phyloP scores from a whole-genome alignment of 1,140 invertebrate species.

The Hirudo medicinalis region DNA sequence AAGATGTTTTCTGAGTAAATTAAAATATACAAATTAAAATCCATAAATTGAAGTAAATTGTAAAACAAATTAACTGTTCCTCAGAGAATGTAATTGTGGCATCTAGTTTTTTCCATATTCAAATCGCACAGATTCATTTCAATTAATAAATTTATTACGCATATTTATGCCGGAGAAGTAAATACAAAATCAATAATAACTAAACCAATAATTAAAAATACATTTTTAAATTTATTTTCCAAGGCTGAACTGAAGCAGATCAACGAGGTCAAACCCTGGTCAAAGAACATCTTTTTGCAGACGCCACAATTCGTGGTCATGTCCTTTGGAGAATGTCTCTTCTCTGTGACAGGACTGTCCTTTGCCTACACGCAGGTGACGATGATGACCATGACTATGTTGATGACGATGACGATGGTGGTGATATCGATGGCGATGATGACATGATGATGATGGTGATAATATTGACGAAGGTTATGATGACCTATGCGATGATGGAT shows the following conservation, averaged over 20 bases:
- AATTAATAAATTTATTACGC: too few relatives aligned
- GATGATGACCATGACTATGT: neutral
- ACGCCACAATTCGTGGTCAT: slow-evolving; percentile 74
- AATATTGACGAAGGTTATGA: neutral
- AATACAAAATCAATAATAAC: neutral
- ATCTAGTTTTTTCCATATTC: too few relatives aligned
- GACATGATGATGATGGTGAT: neutral
- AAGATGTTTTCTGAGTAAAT: neutral
- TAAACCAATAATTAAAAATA: neutral
- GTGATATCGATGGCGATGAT: neutral
- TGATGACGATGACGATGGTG: neutral
- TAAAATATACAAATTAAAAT: too few relatives aligned
- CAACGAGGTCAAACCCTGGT: slow-evolving; percentile 6
- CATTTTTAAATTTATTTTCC: too few relatives aligned
- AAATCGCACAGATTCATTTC: too few relatives aligned
- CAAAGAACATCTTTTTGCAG: slow-evolving; percentile 57
- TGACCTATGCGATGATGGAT: too few relatives aligned
- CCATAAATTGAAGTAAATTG: too few relatives aligned
- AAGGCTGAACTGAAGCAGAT: neutral
- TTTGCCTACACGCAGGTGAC: slow-evolving; percentile 65
- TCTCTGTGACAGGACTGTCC: slow-evolving; percentile 76
- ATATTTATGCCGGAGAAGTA: too few relatives aligned
- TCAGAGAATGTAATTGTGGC: too few relatives aligned
- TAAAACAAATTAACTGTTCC: too few relatives aligned
- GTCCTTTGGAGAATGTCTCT: slow-evolving; percentile 70